Percentiles rank a stretch among this genome's conserved stretches.
phyloP scores from a whole-genome alignment of 2,797 vertebrate genomes.

The Channallabes apus region DNA sequence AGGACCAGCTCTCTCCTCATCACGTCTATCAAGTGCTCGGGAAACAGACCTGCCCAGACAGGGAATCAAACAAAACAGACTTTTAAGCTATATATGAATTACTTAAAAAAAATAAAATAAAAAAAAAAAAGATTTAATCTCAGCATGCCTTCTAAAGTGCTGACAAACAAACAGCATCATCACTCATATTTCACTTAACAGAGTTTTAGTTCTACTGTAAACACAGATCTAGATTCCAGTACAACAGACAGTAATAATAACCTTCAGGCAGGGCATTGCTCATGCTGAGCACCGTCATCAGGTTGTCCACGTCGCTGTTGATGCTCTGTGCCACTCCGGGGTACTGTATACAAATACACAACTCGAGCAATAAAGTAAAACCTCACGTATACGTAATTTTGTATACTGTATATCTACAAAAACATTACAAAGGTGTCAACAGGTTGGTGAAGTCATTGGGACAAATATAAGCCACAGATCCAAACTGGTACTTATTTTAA shows the following conservation, averaged over 20 bases:
- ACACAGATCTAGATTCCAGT: neutral
- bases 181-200: neutral
- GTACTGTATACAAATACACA: constrained; percentile 73
- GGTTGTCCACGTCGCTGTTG: constrained; percentile 94
- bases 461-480: too few relatives aligned
- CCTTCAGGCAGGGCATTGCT: constrained; percentile 96
- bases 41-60: constrained; percentile 83
- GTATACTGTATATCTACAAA: too few relatives aligned
- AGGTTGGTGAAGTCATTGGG: too few relatives aligned
- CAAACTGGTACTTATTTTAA: too few relatives aligned
- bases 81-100: neutral
- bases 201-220: neutral
- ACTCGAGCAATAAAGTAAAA: too few relatives aligned
- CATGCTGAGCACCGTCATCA: constrained; percentile 93
- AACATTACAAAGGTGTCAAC: too few relatives aligned
- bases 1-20: constrained; percentile 87
- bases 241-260: neutral
- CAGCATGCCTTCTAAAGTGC: neutral
- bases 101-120: too few relatives aligned
- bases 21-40: constrained; percentile 92
- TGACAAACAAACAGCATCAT: neutral
- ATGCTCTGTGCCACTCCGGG: constrained; percentile 97
- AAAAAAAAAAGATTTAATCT: neutral
- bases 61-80: neutral
- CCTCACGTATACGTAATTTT: too few relatives aligned